Base-by-base conservation (phyloP, 1,140 invertebrate genomes). In the Nilaparvata lugens region DNA sequence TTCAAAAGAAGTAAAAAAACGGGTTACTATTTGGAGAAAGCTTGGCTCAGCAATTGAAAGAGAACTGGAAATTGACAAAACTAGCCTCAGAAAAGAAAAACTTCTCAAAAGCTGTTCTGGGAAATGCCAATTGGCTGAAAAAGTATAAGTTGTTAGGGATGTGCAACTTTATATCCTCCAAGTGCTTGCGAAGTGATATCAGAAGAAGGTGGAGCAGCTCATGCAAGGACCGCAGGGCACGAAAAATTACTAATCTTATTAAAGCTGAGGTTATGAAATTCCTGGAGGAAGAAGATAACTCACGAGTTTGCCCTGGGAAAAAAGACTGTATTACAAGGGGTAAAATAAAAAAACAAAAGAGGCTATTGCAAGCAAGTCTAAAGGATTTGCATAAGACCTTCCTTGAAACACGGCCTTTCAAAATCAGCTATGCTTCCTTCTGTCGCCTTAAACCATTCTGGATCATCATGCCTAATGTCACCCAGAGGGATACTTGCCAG, bases 331-430 rank as follows among this genome's bases (percentile, higher is more conserved):
- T 63, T 25, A 63, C 25, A 4, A 63, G 5, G 4, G 2, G 56
- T 43, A 38, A 51, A 42, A 48, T 55, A n/a, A 63, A 63, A 63
- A 62, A 57, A 62, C 60, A 63, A 53, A 63, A 63, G 52, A 28
- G 43, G 16, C 2, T 62, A 57, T 16, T 63, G 6, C 62, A 16
- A 43, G 40, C 35, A 52, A 62, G 60, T 9, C 25, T 61, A 2
- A 61, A 60, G 28, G 40, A 61, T 28, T 35, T 61, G 19, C 60
- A 61, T 60, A 35, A 18, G n/a, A 43, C 40, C 38, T 61, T 61
- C 38, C 31, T 61, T 23, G 9, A 61, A 23, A 61, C 62, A 57
- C 48, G 25, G 25, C n/a, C 48, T 0, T 63, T 28, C 18, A 63
- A 40, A 45, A 52, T 63, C 45, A 43, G 53, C 0, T 63, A 63